A percentile compares a stretch with the other conserved stretches of the same genome.
phyloP scores from a whole-genome alignment of 1,140 invertebrate genomes.

The Chrysopa pallens region DNA sequence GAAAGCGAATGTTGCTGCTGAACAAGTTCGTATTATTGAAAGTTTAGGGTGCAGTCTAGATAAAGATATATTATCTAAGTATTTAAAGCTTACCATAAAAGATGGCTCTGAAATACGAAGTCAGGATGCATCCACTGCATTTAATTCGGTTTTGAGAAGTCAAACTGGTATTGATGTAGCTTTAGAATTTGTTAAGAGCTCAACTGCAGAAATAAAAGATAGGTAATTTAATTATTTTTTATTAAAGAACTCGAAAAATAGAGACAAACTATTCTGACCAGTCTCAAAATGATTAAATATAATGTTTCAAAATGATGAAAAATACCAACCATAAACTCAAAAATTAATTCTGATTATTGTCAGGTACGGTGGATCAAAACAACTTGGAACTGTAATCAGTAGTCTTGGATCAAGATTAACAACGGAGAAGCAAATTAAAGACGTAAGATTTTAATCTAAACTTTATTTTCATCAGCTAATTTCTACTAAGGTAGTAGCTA shows the following conservation, averaged over 20 bases:
- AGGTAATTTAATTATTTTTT: conserved; percentile 25
- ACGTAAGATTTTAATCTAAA: conserved; percentile 14
- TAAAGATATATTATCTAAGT: conserved; percentile 20
- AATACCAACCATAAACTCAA: too few species aligned
- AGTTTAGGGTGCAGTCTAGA: conserved; percentile 36
- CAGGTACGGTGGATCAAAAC: conserved; percentile 9
- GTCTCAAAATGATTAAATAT: too few species aligned
- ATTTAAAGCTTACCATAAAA: conserved; percentile 15
- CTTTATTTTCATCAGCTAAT: too few species aligned
- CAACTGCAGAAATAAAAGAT: conserved; percentile 19
- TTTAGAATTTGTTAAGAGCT: conserved; percentile 26
- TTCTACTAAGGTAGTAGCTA: too few species aligned
- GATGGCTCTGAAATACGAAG: conserved; percentile 21
- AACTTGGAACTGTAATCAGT: conserved; percentile 1
- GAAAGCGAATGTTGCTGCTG: conserved; percentile 26
- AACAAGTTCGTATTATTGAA: conserved; percentile 33
- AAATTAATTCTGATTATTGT: conserved; percentile 10
- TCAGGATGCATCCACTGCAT: conserved; percentile 23
- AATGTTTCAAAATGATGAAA: too few species aligned
- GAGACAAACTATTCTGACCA: too few species aligned
- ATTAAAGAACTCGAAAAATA: too few species aligned
- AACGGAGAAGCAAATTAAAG: conserved; percentile 19
- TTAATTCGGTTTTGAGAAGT: conserved; percentile 23
- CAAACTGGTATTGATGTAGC: conserved; percentile 24
- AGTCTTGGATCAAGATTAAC: conserved; percentile 25